Evolutionary conservation across 2,113 vertebrate species (phyloP), one percentile per base, ranked within the genome.

Genomic region (Syngnathoides biaculeatus): DNA sequence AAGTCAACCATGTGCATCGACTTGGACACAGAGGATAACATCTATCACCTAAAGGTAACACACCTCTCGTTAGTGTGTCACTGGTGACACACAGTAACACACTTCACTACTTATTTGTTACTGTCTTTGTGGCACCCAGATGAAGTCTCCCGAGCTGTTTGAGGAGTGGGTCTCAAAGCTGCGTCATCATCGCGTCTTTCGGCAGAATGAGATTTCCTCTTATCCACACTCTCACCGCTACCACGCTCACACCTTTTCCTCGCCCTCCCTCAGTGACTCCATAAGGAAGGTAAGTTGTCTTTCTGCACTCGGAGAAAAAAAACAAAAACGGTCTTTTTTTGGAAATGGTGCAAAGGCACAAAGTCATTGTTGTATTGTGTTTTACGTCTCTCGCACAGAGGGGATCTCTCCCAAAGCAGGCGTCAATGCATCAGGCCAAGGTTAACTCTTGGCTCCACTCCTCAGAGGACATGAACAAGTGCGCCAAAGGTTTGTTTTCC

Each of bases 1-100:
- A 97, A 98, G 84, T 97, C 96, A 22, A 91, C 93, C 57, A 94
- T 95, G 89, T 96, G 96, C 80, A 94, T 98, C 39, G 97, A 99
- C 76, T 80, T 99, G 67, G 95, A 99, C 89, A 94, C 96, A 0
- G 96, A 95, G 77, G 93, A 98, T 52, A 96, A 98, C 82, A 96
- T 99, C 87, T 99, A 95, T 77, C 97, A 99, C 74, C 85, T 99
- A 35, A 99, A 99, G 94, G 97, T 98, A 89, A 71, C 50, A 19
- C 26, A 19, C 9, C 15, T 4, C 15, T 30, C 12, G 7, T 14
- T 20, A 43, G 20, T 26, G 22, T 12, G 60, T 10, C 38, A 26
- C n/a, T 22, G 4, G 8, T 22, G 39, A 62, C n/a, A 11, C 30
- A 35, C 30, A 35, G 30, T 58, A 2, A 35, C 22, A 30, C 56